phyloP scores from a whole-genome alignment of 2,888 invertebrate species.

The Apamea monoglypha region DNA sequence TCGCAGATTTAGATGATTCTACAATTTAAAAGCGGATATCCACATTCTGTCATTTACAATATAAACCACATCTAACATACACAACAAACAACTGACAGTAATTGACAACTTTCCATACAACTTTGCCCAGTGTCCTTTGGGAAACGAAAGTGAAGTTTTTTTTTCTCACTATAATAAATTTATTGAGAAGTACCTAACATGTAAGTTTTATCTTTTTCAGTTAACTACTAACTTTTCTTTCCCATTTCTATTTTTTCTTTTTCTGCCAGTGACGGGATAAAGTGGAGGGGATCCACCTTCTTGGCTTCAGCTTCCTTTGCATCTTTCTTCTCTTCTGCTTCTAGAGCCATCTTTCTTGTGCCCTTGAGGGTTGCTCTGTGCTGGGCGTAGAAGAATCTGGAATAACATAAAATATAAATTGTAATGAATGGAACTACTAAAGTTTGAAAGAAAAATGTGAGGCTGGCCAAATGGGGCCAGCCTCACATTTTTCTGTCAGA shows the following conservation, averaged over 20 bases:
- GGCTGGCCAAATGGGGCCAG: too few species aligned
- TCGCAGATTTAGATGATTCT: background rate
- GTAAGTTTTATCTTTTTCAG: background rate
- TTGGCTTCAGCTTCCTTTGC: constrained; percentile 71
- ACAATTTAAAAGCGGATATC: background rate
- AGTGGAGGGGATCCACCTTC: constrained; percentile 66
- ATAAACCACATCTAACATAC: background rate
- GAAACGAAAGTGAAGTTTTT: background rate
- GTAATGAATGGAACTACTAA: background rate
- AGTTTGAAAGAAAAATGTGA: background rate
- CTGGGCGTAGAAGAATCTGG: constrained; percentile 81
- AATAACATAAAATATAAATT: constrained; percentile 48
- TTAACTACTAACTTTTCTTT: constrained; percentile 46
- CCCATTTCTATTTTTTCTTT: constrained; percentile 42
- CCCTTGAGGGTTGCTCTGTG: constrained; percentile 73
- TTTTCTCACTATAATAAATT: background rate
- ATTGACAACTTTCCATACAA: background rate
- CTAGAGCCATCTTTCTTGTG: constrained; percentile 80
- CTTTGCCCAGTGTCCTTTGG: background rate
- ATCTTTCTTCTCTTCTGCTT: constrained; percentile 77
- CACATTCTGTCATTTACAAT: background rate
- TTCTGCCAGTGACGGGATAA: constrained; percentile 48
- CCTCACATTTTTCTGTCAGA: too few species aligned
- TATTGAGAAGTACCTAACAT: constrained; percentile 17
- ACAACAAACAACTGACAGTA: background rate